Base-by-base conservation (phyloP, 2,797 vertebrate genomes). In the Gephyroberyx darwinii region DNA sequence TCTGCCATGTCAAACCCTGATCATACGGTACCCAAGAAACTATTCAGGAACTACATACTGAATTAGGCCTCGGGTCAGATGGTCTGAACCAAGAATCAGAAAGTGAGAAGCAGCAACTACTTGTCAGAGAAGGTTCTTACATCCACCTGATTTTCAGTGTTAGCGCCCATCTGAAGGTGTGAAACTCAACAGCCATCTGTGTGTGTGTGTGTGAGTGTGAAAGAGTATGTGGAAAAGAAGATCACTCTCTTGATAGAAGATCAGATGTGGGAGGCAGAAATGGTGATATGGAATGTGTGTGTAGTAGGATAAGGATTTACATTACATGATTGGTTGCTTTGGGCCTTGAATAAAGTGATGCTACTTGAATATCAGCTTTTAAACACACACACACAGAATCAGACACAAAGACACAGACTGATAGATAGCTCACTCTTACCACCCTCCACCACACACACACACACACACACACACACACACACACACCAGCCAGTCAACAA, bases 1-100 rank as follows among this genome's bases (percentile, higher is more conserved):
- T 81, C 69, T 70, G 67, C 53, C 6, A 16, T 50, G 68, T 71
- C 71, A 61, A 72, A 26, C 17, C 1, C 33, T 67, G 83, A 83
- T 84, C 74, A 77, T 22, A 69, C 41, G 47, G 12, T 56, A 53
- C 2, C n/a, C 31, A 57, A 35, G 16, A 78, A 73, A 73, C 47
- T 55, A 52, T 30, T 76, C 17, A n/a, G 54, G 22, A 77, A 55
- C 61, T 50, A 75, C 73, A 77, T 61, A 65, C n/a, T 62, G 52
- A 60, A 81, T 65, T 54, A 55, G 13, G 61, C 60, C 59, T 73
- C 5, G 6, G 76, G 57, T 78, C 58, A 66, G 45, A 35, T 20
- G 22, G 31, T 35, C 59, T 64, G 61, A 78, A 72, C 31, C 19
- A 26, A 37, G 65, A 63, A 16, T 41, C 55, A 55, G 50, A 55